Evolutionary conservation across 2,888 invertebrate genomes (phyloP).

Genomic region (Drosophila limbata): DNA sequence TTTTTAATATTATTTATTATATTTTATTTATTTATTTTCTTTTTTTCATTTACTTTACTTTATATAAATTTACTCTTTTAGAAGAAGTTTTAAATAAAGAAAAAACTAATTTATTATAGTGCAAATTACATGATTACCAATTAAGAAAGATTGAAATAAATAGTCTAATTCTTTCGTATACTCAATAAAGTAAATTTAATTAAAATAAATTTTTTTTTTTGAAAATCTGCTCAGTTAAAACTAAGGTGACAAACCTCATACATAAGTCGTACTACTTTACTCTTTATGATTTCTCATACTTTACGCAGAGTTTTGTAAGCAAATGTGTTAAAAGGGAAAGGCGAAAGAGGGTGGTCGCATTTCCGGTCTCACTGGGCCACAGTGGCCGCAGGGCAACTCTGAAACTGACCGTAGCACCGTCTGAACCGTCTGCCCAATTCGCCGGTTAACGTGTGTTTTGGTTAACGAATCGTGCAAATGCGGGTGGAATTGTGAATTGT

Average conservation of each 20-base stretch:
- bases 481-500: constrained; percentile 78
- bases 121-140: too few species aligned
- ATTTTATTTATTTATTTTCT: too few species aligned
- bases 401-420: constrained; percentile 63
- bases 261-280: background rate
- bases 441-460: constrained; percentile 84
- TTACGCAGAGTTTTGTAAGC: constrained; percentile 25
- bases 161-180: too few species aligned
- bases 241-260: background rate
- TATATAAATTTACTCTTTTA: too few species aligned
- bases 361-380: constrained; percentile 27
- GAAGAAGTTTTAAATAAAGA: too few species aligned
- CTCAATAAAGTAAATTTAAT: too few species aligned
- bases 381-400: constrained; percentile 56
- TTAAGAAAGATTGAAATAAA: too few species aligned
- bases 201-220: too few species aligned
- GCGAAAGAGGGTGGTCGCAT: constrained; percentile 6
- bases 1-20: too few species aligned
- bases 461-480: constrained; percentile 86
- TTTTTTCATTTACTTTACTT: too few species aligned
- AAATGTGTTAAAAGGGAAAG: constrained; percentile 43
- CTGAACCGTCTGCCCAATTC: constrained; percentile 19
- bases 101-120: too few species aligned
- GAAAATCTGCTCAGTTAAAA: background rate
- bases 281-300: constrained; percentile 7